Percentiles rank a stretch among this genome's conserved stretches.
Evolutionary conservation across 2,113 vertebrate species (phyloP).

Genomic region (Echinops telfairi): DNA sequence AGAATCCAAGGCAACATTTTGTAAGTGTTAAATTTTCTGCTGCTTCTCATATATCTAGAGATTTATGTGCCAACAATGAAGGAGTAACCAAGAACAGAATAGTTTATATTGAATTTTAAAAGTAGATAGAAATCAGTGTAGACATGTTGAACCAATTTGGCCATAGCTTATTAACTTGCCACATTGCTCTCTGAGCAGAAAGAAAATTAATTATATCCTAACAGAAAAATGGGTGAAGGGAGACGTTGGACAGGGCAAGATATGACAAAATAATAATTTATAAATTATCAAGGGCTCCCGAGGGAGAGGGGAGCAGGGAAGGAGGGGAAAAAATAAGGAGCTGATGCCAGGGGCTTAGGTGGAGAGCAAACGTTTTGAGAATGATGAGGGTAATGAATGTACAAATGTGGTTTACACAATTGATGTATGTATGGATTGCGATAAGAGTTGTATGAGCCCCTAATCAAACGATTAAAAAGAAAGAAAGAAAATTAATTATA

Average conservation of each 20-base stretch:
- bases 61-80: background rate
- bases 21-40: background rate
- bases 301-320: too few relatives aligned
- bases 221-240: background rate
- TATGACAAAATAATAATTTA: too few relatives aligned
- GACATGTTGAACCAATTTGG: background rate
- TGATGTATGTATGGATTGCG: too few relatives aligned
- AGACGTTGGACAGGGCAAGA: too few relatives aligned
- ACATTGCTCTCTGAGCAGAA: background rate
- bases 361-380: too few relatives aligned
- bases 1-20: background rate
- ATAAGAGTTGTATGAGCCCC: too few relatives aligned
- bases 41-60: background rate
- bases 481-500: conserved; percentile 25
- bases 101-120: background rate
- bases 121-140: background rate
- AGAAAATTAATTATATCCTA: conserved; percentile 5
- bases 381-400: too few relatives aligned
- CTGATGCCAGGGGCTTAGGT: too few relatives aligned
- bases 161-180: background rate
- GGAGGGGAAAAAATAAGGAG: too few relatives aligned
- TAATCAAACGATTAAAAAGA: too few relatives aligned
- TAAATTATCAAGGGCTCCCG: too few relatives aligned
- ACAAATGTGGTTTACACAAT: too few relatives aligned
- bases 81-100: background rate